Evolutionary conservation across 92 coral and sea anemone species (phyloP), one percentile per base, ranked within the genome.

Genomic region (Epizoanthus ramosus): DNA sequence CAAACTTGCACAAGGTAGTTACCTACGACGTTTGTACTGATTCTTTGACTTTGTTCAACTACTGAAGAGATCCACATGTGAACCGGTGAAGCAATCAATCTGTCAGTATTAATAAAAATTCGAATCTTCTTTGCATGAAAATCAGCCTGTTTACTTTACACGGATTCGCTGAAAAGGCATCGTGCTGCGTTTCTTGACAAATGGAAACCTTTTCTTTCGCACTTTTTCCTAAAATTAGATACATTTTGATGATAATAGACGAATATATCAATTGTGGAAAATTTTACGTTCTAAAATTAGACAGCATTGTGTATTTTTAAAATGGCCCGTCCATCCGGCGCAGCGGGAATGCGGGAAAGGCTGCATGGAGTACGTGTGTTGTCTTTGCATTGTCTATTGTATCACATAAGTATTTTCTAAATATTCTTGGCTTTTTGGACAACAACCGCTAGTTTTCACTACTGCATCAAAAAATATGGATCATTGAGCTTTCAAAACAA

Each of bases 141-240:
- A 25, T 4, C 7, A 0, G 1, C 35, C 13, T 64, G 28, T 35
- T 64, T 64, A 35, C 35, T 35, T 10, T 28, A 6, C 69, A 12
- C 69, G 13, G 37, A 64, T 64, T 24, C 35, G 69, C 41, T 64
- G 35, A 23, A 23, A 25, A 10, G 22, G n/a, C 9, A 5, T 12
- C 69, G 16, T 3, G 69, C 69, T 17, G 69, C 25, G 69, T 64
- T 63, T 16, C 16, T 64, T 64, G 69, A 64, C 69, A 64, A 64
- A 25, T 50, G 54, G 14, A 50, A 9, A 50, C 14, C 54, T 1
- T 12, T 50, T 50, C 54, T 35, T 64, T 64, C 19, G 39, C 69
- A 64, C 69, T 64, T 64, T 24, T 35, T 13, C 5, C 68, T 61
- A 63, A 24, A 63, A 14, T 64, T 64, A 64, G 41, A 64, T 25